phyloP scores from a whole-genome alignment of 2,888 invertebrate species.

The Trichopria drosophilae region DNA sequence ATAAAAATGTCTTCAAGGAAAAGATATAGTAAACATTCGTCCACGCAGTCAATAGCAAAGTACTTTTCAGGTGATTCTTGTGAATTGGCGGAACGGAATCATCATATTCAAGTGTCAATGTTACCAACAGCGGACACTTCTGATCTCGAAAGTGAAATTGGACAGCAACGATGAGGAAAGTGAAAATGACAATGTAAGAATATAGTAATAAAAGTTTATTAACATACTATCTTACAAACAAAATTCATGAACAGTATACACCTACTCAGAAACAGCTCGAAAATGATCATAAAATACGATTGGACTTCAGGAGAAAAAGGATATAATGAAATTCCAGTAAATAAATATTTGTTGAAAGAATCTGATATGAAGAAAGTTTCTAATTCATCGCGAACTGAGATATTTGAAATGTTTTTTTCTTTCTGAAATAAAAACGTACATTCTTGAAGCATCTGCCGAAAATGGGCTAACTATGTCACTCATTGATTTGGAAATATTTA shows the following conservation, averaged over 20 bases:
- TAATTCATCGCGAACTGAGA: no score
- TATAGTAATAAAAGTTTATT: constrained; percentile 2
- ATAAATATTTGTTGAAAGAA: constrained; percentile 13
- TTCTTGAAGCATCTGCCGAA: no score
- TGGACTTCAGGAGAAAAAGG: constrained; percentile 5
- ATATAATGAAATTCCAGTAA: constrained; percentile 6
- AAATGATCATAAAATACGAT: constrained; percentile 12
- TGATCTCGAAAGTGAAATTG: constrained; percentile 14
- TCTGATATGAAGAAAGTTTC: no score
- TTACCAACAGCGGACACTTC: constrained; percentile 7
- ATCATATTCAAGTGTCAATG: constrained; percentile 10
- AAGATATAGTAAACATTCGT: constrained; percentile 11
- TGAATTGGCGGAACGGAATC: constrained; percentile 9
- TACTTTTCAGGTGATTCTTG: constrained; percentile 5
- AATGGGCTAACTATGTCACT: constrained; percentile 5
- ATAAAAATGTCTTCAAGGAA: constrained; percentile 12
- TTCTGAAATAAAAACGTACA: no score
- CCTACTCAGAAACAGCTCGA: constrained; percentile 9
- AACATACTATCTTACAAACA: constrained; percentile 10
- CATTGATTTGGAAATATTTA: constrained; percentile 10
- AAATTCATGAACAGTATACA: constrained; percentile 11
- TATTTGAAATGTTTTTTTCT: no score
- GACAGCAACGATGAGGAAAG: constrained; percentile 6
- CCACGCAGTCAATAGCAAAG: constrained; percentile 9
- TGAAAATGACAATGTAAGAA: constrained; percentile 10